These are phyloP conservation scores for Phlogophora meticulosa DNA, from an alignment of 2,888 invertebrate genomes.

Conservation along the genomic window DNA sequence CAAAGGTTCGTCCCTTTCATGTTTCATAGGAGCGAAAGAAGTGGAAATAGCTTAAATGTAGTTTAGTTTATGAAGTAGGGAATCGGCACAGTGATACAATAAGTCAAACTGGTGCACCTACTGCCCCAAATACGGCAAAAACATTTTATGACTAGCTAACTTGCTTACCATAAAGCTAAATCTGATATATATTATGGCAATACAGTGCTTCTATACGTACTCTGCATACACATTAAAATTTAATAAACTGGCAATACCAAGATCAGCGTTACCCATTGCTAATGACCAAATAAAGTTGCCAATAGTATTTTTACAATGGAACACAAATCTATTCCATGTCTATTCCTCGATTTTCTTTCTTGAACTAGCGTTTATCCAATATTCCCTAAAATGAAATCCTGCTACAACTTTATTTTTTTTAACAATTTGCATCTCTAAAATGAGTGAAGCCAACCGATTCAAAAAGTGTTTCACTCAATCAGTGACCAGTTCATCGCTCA, in stretches of 20 bases:
- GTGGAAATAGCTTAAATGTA: too few species aligned
- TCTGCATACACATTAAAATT: background rate
- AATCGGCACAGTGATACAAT: too few species aligned
- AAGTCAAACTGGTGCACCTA: too few species aligned
- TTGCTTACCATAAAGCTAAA: background rate
- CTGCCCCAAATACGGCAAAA: background rate
- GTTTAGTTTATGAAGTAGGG: too few species aligned
- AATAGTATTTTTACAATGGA: too few species aligned
- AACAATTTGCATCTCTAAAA: background rate
- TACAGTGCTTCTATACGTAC: background rate
- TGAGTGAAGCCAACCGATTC: slow-evolving; percentile 11
- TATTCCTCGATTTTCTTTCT: background rate
- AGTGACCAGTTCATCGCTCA: slow-evolving; percentile 92
- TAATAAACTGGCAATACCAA: background rate
- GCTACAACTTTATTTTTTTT: too few species aligned
- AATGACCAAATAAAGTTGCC: background rate
- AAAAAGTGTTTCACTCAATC: slow-evolving; percentile 54
- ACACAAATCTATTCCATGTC: too few species aligned
- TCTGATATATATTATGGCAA: background rate
- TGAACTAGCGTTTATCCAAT: background rate
- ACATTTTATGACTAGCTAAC: background rate
- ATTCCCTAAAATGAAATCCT: too few species aligned
- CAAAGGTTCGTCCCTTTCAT: too few species aligned
- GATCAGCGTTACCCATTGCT: background rate
- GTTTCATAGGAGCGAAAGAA: too few species aligned